A percentile compares a stretch with the other conserved stretches of the same genome.
Evolutionary conservation across 2,888 invertebrate species (phyloP).

Genomic region (Eupsilia transversa): DNA sequence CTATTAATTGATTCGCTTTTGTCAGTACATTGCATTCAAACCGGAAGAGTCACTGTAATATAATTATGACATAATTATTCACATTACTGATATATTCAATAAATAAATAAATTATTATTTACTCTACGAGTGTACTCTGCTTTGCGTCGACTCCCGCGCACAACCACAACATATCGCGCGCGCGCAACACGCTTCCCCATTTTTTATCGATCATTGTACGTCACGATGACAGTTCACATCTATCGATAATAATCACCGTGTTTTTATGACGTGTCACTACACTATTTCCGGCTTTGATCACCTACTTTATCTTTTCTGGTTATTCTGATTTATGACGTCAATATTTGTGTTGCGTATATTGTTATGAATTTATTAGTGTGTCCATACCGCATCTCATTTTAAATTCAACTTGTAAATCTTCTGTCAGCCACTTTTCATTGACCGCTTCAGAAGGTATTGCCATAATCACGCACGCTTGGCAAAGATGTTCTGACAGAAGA

Average conservation of each 20-base stretch:
- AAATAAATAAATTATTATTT: slow-evolving; percentile 37
- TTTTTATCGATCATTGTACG: slow-evolving; percentile 77
- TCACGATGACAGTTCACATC: slow-evolving; percentile 74
- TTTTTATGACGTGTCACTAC: slow-evolving; percentile 69
- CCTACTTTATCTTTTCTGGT: slow-evolving; percentile 48
- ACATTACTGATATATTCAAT: background rate
- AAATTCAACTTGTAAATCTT: slow-evolving; percentile 18
- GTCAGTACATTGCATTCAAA: background rate
- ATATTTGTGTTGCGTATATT: slow-evolving; percentile 9
- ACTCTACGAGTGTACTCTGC: slow-evolving; percentile 60
- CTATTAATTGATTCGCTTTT: background rate
- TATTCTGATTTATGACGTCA: slow-evolving; percentile 15
- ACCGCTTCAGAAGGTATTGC: background rate
- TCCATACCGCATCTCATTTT: background rate
- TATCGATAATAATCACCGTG: slow-evolving; percentile 69
- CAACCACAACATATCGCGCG: slow-evolving; percentile 63
- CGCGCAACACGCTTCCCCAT: slow-evolving; percentile 72
- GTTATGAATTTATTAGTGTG: slow-evolving; percentile 34
- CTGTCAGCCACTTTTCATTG: background rate
- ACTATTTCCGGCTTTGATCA: slow-evolving; percentile 73
- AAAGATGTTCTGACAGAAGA: background rate
- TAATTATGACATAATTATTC: background rate
- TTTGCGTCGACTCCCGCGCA: slow-evolving; percentile 52
- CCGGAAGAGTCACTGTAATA: background rate
- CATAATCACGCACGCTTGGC: background rate